Base-by-base conservation (phyloP, 2,113 vertebrate species). In the Coregonus clupeaformis region DNA sequence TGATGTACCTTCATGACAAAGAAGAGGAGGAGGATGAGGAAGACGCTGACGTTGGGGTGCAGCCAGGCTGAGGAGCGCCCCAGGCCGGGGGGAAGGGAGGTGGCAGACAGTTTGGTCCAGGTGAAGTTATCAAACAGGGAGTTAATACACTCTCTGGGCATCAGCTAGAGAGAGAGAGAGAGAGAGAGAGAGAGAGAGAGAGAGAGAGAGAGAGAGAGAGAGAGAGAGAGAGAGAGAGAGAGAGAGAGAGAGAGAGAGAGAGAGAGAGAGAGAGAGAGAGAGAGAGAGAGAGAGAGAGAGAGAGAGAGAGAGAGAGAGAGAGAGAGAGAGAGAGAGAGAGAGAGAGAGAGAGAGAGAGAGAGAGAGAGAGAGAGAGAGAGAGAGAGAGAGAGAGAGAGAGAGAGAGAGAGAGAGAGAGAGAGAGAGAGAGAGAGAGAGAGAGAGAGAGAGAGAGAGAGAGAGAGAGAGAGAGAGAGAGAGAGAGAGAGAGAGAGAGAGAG, bases 111-210 rank as follows among this genome's bases (percentile, higher is more conserved):
- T 90, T 95, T 98, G 77, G 94, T 94, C 97, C 97, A 99, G 27
- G 97, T 99, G 70, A 94, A 93, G 84, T 99, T 99, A 90, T 99
- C 97, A 87, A 99, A 99, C 27, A 99, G 92, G 55, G 95, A 94
- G 77, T 95, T 99, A 90, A 99, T 99, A 30, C 95, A 95, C 89
- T 99, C 97, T 20, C 97, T 93, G 29, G 97, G 97, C 97, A 99
- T 98, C 85, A 99, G 81, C 97, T 99, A n/a, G 25, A 25, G 20
- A 6, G 6, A 9, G 22, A 16, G 6, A 62, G 22, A 9, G 59
- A 22, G 59, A 6, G 6, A 5, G 22, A 16, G 22, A 20, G 20
- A 16, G 27, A 27, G 27, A 27, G 1, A 2, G 27, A 27, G 27
- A 27, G 27, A 27, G 27, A 27, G 27, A 16, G 22, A 20, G 20